These are phyloP conservation scores for Psittacula cyanocephala DNA, from an alignment of 2,113 vertebrate genomes.

Conservation along the genomic window DNA sequence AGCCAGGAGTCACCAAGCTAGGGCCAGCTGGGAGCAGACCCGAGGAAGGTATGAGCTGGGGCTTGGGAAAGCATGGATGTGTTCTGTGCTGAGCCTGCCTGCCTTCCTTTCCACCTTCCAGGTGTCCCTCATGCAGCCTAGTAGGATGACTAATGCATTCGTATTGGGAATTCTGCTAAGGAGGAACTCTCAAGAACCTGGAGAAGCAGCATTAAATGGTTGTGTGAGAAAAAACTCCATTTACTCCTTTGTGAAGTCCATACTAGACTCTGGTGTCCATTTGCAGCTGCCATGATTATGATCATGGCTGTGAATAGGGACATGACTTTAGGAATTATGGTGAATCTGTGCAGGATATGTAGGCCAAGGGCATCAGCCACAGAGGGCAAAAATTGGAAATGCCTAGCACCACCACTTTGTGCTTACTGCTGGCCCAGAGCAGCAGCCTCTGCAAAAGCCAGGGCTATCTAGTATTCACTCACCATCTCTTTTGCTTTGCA, in stretches of 20 bases:
- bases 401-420: not conserved
- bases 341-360: not conserved
- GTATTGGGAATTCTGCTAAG: not conserved
- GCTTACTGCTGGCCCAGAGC: not conserved
- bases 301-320: not conserved
- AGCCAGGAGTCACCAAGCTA: not conserved
- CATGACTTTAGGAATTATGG: not conserved
- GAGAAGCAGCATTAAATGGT: not conserved
- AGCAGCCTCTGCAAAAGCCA: not conserved
- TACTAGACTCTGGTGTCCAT: not conserved
- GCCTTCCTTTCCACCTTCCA: not conserved
- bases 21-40: not conserved
- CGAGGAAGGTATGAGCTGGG: not conserved
- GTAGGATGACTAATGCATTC: not conserved
- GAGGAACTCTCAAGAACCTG: not conserved
- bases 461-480: not conserved
- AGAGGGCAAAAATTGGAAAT: not conserved
- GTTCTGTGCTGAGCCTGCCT: not conserved
- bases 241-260: not conserved
- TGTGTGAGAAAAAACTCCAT: not conserved
- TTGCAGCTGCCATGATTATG: not conserved
- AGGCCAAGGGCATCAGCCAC: not conserved
- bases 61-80: not conserved
- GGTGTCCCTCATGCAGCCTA: rapidly evolving
- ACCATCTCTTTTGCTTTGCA: conserved; percentile 12